Evolutionary conservation across 2,113 vertebrate species (phyloP).

Genomic region (Hoplias malabaricus): DNA sequence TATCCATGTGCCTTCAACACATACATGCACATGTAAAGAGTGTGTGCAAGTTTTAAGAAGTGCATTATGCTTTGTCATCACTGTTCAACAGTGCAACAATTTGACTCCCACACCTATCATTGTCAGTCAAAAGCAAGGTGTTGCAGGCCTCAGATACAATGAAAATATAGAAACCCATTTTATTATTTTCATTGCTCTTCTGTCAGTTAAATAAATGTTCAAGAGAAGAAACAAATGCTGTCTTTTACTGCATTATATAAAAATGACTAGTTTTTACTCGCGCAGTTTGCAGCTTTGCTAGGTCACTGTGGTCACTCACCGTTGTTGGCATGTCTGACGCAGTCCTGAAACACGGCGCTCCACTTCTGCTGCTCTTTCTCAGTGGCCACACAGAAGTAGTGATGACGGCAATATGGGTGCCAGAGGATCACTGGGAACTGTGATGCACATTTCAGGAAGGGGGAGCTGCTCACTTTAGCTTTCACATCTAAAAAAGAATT

Average conservation of each 20-base stretch:
- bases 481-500: conserved; percentile 67
- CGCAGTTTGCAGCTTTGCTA: neutral
- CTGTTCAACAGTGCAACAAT: too few relatives aligned
- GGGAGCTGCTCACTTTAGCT: conserved; percentile 71
- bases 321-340: conserved; percentile 87
- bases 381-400: conserved; percentile 90
- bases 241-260: neutral
- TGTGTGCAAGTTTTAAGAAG: too few relatives aligned
- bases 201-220: too few relatives aligned
- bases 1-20: too few relatives aligned
- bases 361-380: conserved; percentile 92
- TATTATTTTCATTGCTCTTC: too few relatives aligned
- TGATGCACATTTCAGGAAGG: conserved; percentile 84
- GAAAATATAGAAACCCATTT: too few relatives aligned
- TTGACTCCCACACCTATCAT: too few relatives aligned
- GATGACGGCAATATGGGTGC: conserved; percentile 88
- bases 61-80: too few relatives aligned
- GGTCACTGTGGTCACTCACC: conserved; percentile 68
- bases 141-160: too few relatives aligned
- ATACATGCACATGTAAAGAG: too few relatives aligned
- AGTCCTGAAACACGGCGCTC: conserved; percentile 91
- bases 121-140: neutral
- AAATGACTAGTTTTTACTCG: neutral
- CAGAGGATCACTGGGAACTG: conserved; percentile 88
- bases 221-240: too few relatives aligned